Evolutionary conservation across 2,797 vertebrate genomes (phyloP), one percentile per base, ranked within the genome.

Genomic region (Nyctalus aviator): DNA sequence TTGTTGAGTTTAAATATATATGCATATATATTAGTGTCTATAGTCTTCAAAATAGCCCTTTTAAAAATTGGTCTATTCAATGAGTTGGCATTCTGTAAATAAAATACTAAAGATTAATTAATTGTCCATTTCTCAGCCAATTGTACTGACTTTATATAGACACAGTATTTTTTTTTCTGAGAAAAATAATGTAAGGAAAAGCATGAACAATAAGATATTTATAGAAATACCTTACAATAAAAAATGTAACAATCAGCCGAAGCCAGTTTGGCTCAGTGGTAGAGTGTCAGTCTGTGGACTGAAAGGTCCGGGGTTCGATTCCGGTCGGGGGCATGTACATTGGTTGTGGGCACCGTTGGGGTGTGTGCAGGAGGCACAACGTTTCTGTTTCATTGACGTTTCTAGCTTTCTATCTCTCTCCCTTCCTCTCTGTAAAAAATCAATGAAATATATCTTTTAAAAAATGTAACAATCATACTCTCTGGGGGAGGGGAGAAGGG

Each of bases 81-180:
- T 50, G 71, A 41, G 25, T 86, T 79, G 73, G 41, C 46, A 71
- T 3, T 37, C 53, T 86, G 25, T 59, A 86, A 79, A 41, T 14
- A 11, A 72, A 71, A 59, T 41, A 62, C 23, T 59, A 92, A 59
- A 92, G 25, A 79, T 78, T 50, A 62, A 48, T 92, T 78, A 85
- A 71, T 69, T 86, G 69, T 68, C n/a, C 66, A 55, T 59, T 71
- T 86, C 69, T 79, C 41, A 71, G 9, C 21, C 41, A 78, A 53
- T 62, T 71, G 10, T n/a, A n/a, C 83, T 71, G n/a, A 92, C 6
- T 71, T 71, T 78, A 48, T 64, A 44, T 41, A 84, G 35, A 46
- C 53, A 37, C 1, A 8, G 27, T 10, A 55, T 27, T 35, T n/a
- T 79, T 92, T 46, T 79, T 41, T 50, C 32, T 86, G 27, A 92